Evolutionary conservation across 2,888 invertebrate species (phyloP).

Genomic region (Xylophagus ater): DNA sequence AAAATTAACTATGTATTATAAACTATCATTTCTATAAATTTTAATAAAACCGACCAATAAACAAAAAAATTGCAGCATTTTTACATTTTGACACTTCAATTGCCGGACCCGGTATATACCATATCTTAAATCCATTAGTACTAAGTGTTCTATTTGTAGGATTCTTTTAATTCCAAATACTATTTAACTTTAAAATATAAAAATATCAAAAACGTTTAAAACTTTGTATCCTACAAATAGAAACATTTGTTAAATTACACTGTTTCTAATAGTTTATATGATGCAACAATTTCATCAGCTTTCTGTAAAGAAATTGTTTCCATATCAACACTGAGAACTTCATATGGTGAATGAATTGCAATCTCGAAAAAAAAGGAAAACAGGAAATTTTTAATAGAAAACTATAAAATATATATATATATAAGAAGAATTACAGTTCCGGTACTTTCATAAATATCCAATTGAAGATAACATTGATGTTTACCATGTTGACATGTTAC

Average conservation of each 20-base stretch:
- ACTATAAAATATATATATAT: background rate
- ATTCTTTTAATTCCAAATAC: too few relatives aligned
- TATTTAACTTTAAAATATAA: too few relatives aligned
- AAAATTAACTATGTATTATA: too few relatives aligned
- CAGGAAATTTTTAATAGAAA: background rate
- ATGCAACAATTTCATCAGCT: slow-evolving; percentile 12
- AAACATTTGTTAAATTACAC: slow-evolving; percentile 11
- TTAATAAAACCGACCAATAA: too few relatives aligned
- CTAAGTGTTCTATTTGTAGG: too few relatives aligned
- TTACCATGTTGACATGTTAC: slow-evolving; percentile 5
- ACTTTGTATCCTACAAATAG: background rate
- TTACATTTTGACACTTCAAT: too few relatives aligned
- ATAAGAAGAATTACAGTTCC: slow-evolving; percentile 1
- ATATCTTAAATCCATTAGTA: too few relatives aligned
- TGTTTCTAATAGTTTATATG: slow-evolving; percentile 14
- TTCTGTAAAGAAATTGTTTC: slow-evolving; percentile 1
- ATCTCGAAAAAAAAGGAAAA: slow-evolving; percentile 21
- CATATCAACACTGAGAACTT: slow-evolving; percentile 23
- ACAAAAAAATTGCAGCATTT: too few relatives aligned
- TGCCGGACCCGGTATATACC: too few relatives aligned
- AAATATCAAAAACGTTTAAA: too few relatives aligned
- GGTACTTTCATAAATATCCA: background rate
- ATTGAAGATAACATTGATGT: slow-evolving; percentile 1
- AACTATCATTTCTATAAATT: too few relatives aligned
- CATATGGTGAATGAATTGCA: slow-evolving; percentile 34